Conservation (phyloP, 1,140 invertebrate species). For the Drosophila sucinea region DNA sequence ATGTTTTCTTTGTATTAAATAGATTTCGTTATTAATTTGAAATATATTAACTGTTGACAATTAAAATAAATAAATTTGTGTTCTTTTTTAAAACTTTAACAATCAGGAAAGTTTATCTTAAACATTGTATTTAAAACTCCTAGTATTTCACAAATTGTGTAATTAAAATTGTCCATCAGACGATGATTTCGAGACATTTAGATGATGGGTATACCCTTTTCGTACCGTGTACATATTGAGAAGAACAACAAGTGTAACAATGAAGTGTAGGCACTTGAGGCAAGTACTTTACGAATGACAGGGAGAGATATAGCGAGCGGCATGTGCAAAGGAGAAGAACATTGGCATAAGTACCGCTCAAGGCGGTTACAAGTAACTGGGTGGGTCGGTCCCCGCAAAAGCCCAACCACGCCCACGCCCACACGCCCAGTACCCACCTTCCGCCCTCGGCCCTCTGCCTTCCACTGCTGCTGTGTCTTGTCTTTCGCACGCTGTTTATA, state of each 20-base stretch:
- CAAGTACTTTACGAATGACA: slow-evolving; percentile 25
- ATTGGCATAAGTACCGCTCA: slow-evolving; percentile 71
- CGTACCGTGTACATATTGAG: slow-evolving; percentile 13
- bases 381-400: neutral
- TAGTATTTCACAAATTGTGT: too few relatives aligned
- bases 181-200: neutral
- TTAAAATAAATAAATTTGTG: too few relatives aligned
- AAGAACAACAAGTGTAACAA: slow-evolving; percentile 66
- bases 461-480: slow-evolving; percentile 23
- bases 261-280: slow-evolving; percentile 65
- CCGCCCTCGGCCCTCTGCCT: neutral
- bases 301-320: slow-evolving; percentile 25
- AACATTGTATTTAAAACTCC: too few relatives aligned
- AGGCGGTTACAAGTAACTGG: slow-evolving; percentile 52
- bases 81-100: too few relatives aligned
- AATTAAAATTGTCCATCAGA: neutral
- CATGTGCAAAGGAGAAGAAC: slow-evolving; percentile 37
- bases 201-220: slow-evolving; percentile 12
- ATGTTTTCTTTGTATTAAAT: too few relatives aligned
- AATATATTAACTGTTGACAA: too few relatives aligned
- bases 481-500: slow-evolving; percentile 74
- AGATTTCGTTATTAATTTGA: too few relatives aligned
- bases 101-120: too few relatives aligned
- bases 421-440: neutral
- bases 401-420: neutral